These are phyloP conservation scores for Escarpia spicata DNA, from an alignment of 2,888 invertebrate genomes.

Conservation along the genomic window DNA sequence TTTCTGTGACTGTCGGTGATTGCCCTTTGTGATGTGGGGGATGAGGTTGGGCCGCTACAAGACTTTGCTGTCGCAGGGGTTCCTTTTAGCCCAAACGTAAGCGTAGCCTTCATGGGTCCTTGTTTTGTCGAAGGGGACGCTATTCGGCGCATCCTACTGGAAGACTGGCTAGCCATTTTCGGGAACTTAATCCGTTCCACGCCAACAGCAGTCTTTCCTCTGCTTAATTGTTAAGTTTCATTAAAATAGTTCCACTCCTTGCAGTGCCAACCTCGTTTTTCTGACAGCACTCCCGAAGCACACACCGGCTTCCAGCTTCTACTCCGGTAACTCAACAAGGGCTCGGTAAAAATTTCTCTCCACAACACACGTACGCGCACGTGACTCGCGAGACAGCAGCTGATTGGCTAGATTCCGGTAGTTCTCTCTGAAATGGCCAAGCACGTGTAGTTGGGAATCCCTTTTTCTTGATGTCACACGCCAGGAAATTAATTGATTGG, in stretches of 20 bases:
- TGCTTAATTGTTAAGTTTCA: neutral
- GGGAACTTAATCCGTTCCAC: neutral
- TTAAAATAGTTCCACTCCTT: neutral
- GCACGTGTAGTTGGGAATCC: constrained; percentile 12
- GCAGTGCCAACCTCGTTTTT: neutral
- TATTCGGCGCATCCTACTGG: constrained; percentile 32
- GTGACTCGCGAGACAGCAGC: neutral
- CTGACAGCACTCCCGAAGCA: neutral
- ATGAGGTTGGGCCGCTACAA: constrained; percentile 29
- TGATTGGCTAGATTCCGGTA: neutral
- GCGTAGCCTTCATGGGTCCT: constrained; percentile 34
- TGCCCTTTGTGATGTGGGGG: constrained; percentile 28
- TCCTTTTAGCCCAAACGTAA: constrained; percentile 31
- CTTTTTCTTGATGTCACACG: neutral
- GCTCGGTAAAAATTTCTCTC: constrained; percentile 4
- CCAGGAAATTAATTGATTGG: neutral
- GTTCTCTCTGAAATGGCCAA: neutral
- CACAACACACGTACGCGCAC: constrained; percentile 10
- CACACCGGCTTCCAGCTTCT: constrained; percentile 12
- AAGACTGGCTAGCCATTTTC: constrained; percentile 30
- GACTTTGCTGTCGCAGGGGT: constrained; percentile 27
- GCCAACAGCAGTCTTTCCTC: constrained; percentile 10
- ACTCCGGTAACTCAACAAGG: neutral
- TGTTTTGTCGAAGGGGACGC: constrained; percentile 36
- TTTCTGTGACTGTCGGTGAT: neutral